Evolutionary conservation across 2,113 vertebrate species (phyloP), one percentile per base, ranked within the genome.

Genomic region (Dicerorhinus sumatrensis): DNA sequence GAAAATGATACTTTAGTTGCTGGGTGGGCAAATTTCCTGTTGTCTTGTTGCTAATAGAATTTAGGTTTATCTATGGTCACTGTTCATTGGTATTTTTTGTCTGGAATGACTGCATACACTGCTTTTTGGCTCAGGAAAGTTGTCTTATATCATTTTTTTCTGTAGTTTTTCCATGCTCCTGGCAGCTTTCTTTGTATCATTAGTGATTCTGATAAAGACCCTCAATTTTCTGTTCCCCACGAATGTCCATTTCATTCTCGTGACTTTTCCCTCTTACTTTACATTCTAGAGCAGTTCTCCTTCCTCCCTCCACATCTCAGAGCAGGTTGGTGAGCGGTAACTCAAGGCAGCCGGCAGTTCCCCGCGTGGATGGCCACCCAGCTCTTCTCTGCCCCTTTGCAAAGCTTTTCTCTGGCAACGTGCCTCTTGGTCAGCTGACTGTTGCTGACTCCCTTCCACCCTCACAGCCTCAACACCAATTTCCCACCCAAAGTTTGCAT

Each of bases 261-360:
- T 0, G 7, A 42, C 10, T 56, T 20, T n/a, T 86, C 21, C 60
- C 2, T 0, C 3, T 39, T 23, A 2, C 42, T 21, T 3, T 23
- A 3, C 11, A 23, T 0, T 62, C 87, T 13, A 5, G 8, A 46
- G 54, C 80, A 0, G 21, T 2, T 25, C 58, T 25, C 27, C 2
- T 25, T 42, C 11, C 31, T 48, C 21, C 46, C n/a, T 65, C 54
- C 75, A 1, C 18, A 29, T 9, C 60, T 31, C 75, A 5, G 79
- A 29, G 81, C 18, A 10, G 6, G 46, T 54, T 16, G 39, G 48
- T 67, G 70, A 17, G 54, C 13, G 73, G 17, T 14, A 2, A 7
- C 3, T 56, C 8, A 14, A 23, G 13, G 6, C 31, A 21, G 29
- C 72, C 2, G 1, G 18, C n/a, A 12, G 31, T 9, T 17, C 20